Evolutionary conservation across 2,113 vertebrate species (phyloP).

Genomic region (Pseudorhombus dupliciocellatus): DNA sequence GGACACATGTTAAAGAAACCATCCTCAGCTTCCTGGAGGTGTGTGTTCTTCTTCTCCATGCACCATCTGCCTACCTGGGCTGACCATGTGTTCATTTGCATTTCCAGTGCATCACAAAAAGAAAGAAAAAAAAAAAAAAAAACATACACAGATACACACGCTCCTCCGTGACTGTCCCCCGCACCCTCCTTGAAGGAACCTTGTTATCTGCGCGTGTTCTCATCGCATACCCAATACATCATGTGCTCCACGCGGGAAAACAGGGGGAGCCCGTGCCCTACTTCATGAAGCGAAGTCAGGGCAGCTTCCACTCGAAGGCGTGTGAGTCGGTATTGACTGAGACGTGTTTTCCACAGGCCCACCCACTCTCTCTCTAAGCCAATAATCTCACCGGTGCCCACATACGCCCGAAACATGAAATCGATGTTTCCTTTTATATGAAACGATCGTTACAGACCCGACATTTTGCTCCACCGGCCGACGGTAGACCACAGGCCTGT

Average conservation of each 20-base stretch:
- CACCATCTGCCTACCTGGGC: slow-evolving; percentile 61
- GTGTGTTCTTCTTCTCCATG: slow-evolving; percentile 4
- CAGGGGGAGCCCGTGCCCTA: slow-evolving; percentile 51
- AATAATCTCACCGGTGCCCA: slow-evolving; percentile 18
- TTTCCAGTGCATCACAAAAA: slow-evolving; percentile 48
- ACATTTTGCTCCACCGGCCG: background rate
- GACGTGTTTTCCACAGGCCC: slow-evolving; percentile 42
- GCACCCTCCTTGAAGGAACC: slow-evolving; percentile 45
- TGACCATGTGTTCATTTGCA: slow-evolving; percentile 61
- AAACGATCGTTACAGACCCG: background rate
- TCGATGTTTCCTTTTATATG: background rate
- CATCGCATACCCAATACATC: slow-evolving; percentile 58
- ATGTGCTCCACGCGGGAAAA: slow-evolving; percentile 42
- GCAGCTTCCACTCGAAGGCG: slow-evolving; percentile 38
- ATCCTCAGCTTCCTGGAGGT: slow-evolving; percentile 13
- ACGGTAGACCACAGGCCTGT: background rate
- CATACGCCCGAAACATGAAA: background rate
- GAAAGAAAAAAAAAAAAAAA: slow-evolving; percentile 16
- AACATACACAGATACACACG: slow-evolving; percentile 1
- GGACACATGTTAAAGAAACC: background rate
- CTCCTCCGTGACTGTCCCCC: background rate
- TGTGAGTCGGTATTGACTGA: slow-evolving; percentile 62
- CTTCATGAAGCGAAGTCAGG: slow-evolving; percentile 57
- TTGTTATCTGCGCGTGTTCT: slow-evolving; percentile 62
- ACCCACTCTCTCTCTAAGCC: slow-evolving; percentile 34